Evolutionary conservation across 1,140 invertebrate genomes (phyloP), one percentile per base, ranked within the genome.

Genomic region (Saccostrea cuccullata): DNA sequence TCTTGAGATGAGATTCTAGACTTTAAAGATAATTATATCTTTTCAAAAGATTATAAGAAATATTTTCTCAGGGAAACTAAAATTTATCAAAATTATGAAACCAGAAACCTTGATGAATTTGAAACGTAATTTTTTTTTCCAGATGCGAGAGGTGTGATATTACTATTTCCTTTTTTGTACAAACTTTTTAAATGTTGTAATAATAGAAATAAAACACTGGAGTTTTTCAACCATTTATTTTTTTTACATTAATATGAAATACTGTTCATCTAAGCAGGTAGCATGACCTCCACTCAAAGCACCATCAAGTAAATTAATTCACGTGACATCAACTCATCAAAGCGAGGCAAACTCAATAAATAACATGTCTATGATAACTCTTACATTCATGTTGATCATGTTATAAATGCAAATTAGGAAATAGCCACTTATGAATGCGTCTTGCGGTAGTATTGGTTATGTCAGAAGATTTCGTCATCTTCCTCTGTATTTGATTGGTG

Each of bases 381-480:
- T 64, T 17, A n/a, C 15, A 64, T 64, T 64, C 13, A 20, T n/a
- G 17, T 64, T 6, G 15, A n/a, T 20, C 17, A 64, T 20, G n/a
- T 20, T 64, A 64, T 6, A 20, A 20, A 17, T 20, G 17, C 58
- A 64, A n/a, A 64, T 47, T 47, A 64, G 58, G 15, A 64, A 64
- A 20, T 20, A 17, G 58, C 58, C n/a, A 17, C 58, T 47, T 8
- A 47, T 47, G 47, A 47, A 47, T 47, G 47, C 47, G 9, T 6
- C 47, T 47, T 64, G n/a, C 58, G 17, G 58, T n/a, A 64, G 58
- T n/a, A 30, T 77, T 26, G 11, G 30, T 77, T n/a, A 73, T 26
- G 11, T 87, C 82, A 91, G 60, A 91, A 91, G n/a, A 89, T 87
- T 73, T 91, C 91, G 58, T 91, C 91, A n/a, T 88, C 91, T 23